Evolutionary conservation across 2,113 vertebrate genomes (phyloP).

Genomic region (Amia ocellicauda): DNA sequence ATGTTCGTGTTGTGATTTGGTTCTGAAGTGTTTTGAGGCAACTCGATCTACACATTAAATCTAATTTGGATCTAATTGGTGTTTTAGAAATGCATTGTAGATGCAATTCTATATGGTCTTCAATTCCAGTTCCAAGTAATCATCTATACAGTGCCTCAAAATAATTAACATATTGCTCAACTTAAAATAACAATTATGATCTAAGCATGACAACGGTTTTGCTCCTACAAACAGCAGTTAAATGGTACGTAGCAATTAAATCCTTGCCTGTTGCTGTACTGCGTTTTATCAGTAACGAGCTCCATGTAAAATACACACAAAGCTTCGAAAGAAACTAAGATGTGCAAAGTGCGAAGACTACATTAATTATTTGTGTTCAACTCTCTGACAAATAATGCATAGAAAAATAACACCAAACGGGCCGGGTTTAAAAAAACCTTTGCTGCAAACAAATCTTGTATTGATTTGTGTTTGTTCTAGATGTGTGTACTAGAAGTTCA

Average conservation of each 20-base stretch:
- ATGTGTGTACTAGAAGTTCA: no score
- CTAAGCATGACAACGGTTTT: not conserved
- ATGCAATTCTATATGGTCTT: not conserved
- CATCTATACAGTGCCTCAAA: constrained; percentile 1
- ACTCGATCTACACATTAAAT: not conserved
- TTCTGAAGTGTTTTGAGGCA: no score
- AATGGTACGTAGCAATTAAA: constrained; percentile 1
- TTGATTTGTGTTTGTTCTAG: no score
- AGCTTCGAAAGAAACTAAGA: no score
- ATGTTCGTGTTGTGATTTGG: no score
- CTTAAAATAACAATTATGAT: not conserved
- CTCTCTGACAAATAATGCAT: no score
- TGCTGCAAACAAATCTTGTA: no score
- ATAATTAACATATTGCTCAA: constrained; percentile 6
- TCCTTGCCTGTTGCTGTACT: no score
- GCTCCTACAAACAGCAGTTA: not conserved
- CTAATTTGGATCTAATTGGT: not conserved
- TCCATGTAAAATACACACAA: not conserved
- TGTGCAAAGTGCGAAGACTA: no score
- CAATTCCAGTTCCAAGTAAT: not conserved
- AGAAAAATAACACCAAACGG: no score
- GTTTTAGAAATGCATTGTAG: not conserved
- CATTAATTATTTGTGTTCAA: no score
- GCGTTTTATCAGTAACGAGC: not conserved
- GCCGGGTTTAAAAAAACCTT: no score